These are phyloP conservation scores for Lutjanus campechanus DNA, from an alignment of 2,797 vertebrate species.

Conservation along the genomic window DNA sequence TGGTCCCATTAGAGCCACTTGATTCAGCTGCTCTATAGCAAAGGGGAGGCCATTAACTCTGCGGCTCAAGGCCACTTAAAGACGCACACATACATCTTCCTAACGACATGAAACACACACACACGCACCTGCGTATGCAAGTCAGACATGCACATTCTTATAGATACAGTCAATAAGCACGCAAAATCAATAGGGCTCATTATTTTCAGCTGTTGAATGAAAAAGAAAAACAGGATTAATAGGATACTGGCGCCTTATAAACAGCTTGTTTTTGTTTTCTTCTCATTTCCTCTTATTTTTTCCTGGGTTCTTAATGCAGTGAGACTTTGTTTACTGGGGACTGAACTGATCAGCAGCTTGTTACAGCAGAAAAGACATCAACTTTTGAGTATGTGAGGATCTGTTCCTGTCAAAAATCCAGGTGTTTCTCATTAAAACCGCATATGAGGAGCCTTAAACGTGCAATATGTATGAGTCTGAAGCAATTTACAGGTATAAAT, in stretches of 20 bases:
- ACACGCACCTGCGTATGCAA: constrained; percentile 1
- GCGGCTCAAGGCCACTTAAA: constrained; percentile 73
- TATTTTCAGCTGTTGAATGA: neutral
- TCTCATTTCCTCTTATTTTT: neutral
- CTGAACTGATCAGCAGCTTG: neutral
- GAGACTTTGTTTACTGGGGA: neutral
- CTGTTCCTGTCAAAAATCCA: neutral
- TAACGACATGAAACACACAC: constrained; percentile 25
- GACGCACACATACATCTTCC: constrained; percentile 59
- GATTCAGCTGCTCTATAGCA: constrained; percentile 68
- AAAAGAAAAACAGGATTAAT: neutral
- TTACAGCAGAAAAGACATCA: neutral
- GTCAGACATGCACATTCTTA: neutral
- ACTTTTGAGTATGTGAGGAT: neutral
- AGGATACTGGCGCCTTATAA: neutral
- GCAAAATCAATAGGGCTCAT: neutral
- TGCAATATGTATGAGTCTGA: too few species aligned
- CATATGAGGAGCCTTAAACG: too few species aligned
- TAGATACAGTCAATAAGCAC: neutral
- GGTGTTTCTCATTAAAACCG: neutral
- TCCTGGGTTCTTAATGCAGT: neutral
- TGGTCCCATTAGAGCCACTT: constrained; percentile 77
- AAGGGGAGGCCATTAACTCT: constrained; percentile 69
- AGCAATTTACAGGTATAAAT: too few species aligned
- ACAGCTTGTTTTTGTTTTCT: neutral